Base-by-base conservation (phyloP, 2,797 vertebrate species). In the Melanotaenia maccullochi region DNA sequence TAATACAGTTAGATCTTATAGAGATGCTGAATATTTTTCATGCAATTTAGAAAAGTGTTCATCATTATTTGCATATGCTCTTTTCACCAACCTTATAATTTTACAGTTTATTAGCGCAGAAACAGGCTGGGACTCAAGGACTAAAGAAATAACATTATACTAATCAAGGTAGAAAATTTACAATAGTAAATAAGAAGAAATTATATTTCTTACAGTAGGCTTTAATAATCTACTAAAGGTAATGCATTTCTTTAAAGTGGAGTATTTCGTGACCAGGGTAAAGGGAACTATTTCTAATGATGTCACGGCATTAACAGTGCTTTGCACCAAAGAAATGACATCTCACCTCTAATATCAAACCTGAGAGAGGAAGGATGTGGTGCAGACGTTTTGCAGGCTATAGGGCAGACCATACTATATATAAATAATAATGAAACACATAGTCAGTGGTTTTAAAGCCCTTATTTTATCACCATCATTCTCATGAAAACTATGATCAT, bases 11-110 rank as follows among this genome's bases (percentile, higher is more conserved):
- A 47, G 20, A 47, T 47, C n/a, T 44, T 44, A 44, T 7, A 2
- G 16, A 18, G 18, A 7, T 20, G 1, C 7, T 47, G 20, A 47
- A 47, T 47, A n/a, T 47, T 47, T 44, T 44, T 20, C 18, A 47
- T 8, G 7, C 1, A n/a, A n/a, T 1, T n/a, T 8, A 47, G 44
- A 47, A 7, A n/a, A 16, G 13, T 42, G 20, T 9, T 38, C 30
- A 22, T 49, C 38, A 12, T 24, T 68, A 18, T 68, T 20, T 30
- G 60, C 20, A 38, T 7, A 14, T 33, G 42, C 33, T 60, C 0
- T 60, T 57, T 60, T 52, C 36, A 60, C 22, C 3, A 35, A 35
- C n/a, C 12, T 51, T 38, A 40, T 36, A 40, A 38, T 69, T 60
- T 40, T 40, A 36, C 25, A 58, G 56, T 57, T 65, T 25, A 28